Percentiles rank a stretch among this genome's conserved stretches.
Evolutionary conservation across 1,140 invertebrate species (phyloP).

Genomic region (Drosophila obscura): DNA sequence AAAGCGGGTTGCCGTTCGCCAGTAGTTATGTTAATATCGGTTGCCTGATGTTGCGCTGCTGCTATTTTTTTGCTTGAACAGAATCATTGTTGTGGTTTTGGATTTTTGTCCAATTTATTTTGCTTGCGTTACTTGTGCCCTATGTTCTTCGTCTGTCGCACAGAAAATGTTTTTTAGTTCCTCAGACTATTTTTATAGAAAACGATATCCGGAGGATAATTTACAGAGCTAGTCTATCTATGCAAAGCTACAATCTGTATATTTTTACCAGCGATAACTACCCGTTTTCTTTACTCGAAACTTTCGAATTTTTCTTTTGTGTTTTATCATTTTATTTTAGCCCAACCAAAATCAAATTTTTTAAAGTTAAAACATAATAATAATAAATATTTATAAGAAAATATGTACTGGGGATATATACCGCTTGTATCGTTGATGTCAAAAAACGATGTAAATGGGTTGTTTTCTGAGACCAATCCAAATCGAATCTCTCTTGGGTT

Average conservation of each 20-base stretch:
- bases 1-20: constrained; percentile 60
- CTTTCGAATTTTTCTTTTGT: neutral
- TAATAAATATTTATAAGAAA: constrained; percentile 43
- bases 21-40: constrained; percentile 78
- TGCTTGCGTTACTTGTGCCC: constrained; percentile 46
- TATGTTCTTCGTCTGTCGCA: constrained; percentile 41
- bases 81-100: constrained; percentile 31
- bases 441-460: constrained; percentile 92
- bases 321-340: no score
- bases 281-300: no score
- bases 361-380: no score
- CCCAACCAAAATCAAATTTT: no score
- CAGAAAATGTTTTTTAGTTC: neutral
- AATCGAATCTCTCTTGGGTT: constrained; percentile 92
- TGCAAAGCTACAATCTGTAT: no score
- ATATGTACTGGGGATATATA: constrained; percentile 64
- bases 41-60: constrained; percentile 43
- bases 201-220: no score
- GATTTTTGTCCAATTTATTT: constrained; percentile 56
- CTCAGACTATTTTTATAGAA: constrained; percentile 39
- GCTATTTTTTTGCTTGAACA: constrained; percentile 27
- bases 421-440: constrained; percentile 92
- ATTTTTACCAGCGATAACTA: neutral
- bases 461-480: constrained; percentile 91
- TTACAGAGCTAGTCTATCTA: no score